These are phyloP conservation scores for Phaethon lepturus DNA, from an alignment of 2,113 vertebrate species.

Conservation along the genomic window DNA sequence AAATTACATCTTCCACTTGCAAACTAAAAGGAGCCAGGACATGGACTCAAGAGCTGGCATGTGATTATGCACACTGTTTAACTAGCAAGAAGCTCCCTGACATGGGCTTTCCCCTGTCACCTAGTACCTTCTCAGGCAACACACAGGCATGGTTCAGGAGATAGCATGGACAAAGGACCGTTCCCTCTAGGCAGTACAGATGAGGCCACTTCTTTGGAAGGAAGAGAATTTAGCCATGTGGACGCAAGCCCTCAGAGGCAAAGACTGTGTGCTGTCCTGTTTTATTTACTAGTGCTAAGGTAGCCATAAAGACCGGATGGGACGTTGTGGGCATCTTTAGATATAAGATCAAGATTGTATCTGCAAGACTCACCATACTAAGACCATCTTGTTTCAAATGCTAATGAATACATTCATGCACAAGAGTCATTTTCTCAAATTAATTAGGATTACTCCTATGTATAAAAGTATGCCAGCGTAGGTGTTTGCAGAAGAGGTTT, in stretches of 20 bases:
- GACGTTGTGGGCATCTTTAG: neutral
- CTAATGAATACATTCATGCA: constrained; percentile 24
- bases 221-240: neutral
- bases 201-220: neutral
- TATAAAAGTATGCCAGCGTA: constrained; percentile 41
- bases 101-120: neutral
- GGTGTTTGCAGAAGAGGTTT: constrained; percentile 40
- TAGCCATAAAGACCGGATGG: neutral
- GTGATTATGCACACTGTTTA: neutral
- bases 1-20: neutral
- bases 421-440: constrained; percentile 60
- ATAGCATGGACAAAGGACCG: neutral
- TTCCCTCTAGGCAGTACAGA: neutral
- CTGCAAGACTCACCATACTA: neutral
- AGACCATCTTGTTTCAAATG: neutral
- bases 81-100: neutral
- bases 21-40: neutral
- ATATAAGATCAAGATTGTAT: constrained; percentile 29
- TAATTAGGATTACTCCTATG: constrained; percentile 61
- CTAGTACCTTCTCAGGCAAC: neutral
- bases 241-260: neutral
- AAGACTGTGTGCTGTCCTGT: neutral
- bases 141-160: neutral
- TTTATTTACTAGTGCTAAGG: neutral
- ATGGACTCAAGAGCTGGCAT: neutral